Evolutionary conservation across 2,113 vertebrate species (phyloP), one percentile per base, ranked within the genome.

Genomic region (Eidolon helvum): DNA sequence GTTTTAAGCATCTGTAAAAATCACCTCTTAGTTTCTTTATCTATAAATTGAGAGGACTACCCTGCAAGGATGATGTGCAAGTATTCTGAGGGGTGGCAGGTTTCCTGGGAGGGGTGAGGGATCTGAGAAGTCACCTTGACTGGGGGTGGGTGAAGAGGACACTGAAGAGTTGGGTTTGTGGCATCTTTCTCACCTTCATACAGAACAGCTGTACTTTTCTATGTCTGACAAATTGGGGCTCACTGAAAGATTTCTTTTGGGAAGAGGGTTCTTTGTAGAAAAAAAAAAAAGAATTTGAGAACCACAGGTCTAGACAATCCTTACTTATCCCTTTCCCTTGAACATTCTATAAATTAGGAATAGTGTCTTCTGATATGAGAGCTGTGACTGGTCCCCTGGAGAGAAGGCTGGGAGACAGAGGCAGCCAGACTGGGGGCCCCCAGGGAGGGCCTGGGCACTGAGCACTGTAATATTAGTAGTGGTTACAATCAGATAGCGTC

Each of bases 401-500:
- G 94, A 71, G 91, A 93, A 40, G 59, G 65, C 89, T 63, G 65
- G 78, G 90, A 89, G 95, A 96, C 88, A 91, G 94, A 95, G 38
- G 83, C 82, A 87, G 95, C 89, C 94, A 94, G 97, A 96, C 95
- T 15, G 74, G 50, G 87, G 63, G 40, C 71, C 90, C 91, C 79
- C 7, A 28, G 94, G 87, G 97, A 97, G 69, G 48, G 78, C 59
- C 75, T 3, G 48, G 88, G 93, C 91, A 91, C 87, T 5, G 22
- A 93, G 87, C 1, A 3, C 82, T 96, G 97, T 96, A 98, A 98
- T 68, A 72, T 87, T 96, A 98, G 97, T 48, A 65, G 91, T 53
- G 26, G 86, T 80, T 93, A 96, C 91, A 40, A 98, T 98, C 98
- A 98, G 98, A 98, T 98, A 98, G 96, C 50, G 68, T 90, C 89